Evolutionary conservation across 1,140 invertebrate species (phyloP).

Genomic region (Homalodisca vitripennis): DNA sequence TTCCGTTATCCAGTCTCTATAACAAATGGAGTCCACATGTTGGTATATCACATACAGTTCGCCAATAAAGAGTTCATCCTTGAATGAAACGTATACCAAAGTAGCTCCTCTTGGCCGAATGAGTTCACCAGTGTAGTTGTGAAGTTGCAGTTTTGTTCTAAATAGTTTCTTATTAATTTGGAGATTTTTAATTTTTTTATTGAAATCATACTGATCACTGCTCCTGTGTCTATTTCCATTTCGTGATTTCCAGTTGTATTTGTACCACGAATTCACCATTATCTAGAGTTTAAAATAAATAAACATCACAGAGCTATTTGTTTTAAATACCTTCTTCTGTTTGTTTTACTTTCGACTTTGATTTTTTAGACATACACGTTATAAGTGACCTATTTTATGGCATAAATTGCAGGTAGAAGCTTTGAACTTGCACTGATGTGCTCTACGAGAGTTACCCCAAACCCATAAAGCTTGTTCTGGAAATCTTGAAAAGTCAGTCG

Average conservation of each 20-base stretch:
- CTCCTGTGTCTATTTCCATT: slow-evolving; percentile 7
- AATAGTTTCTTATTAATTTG: neutral
- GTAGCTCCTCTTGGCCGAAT: neutral
- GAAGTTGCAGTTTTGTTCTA: slow-evolving; percentile 28
- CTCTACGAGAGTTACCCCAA: neutral
- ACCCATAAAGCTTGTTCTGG: neutral
- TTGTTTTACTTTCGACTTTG: neutral
- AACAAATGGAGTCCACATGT: neutral
- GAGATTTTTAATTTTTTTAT: neutral
- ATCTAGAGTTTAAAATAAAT: neutral
- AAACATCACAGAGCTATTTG: neutral
- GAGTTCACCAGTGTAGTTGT: neutral
- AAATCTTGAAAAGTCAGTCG: no score
- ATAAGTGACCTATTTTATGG: neutral
- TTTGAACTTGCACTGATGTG: neutral
- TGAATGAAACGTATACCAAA: neutral
- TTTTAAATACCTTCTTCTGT: neutral
- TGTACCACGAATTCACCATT: neutral
- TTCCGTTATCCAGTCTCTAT: neutral
- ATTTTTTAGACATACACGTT: neutral
- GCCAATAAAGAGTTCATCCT: neutral
- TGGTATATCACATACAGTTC: neutral
- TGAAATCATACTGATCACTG: neutral
- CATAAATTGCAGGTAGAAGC: neutral
- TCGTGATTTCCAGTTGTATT: neutral